Evolutionary conservation across 2,888 invertebrate species (phyloP).

Genomic region (Leucophora obtusa): DNA sequence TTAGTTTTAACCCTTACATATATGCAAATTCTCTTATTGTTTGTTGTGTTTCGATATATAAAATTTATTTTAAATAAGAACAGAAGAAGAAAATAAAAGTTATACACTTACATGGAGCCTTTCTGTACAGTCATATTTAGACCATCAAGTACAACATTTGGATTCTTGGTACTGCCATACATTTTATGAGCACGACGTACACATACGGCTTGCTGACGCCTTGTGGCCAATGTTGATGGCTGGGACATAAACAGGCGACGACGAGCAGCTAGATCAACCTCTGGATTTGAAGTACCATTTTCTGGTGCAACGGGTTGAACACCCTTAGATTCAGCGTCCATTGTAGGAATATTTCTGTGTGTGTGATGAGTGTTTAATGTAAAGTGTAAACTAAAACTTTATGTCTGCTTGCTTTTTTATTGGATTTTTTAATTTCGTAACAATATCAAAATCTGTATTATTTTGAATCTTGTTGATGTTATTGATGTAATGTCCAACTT

Average conservation of each 20-base stretch:
- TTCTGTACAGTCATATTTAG: constrained; percentile 95
- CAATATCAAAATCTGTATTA: constrained; percentile 8
- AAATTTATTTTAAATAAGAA: not conserved
- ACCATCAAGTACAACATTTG: constrained; percentile 90
- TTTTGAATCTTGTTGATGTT: constrained; percentile 8
- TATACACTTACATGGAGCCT: constrained; percentile 87
- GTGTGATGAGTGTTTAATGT: not conserved
- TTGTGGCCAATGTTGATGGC: constrained; percentile 84
- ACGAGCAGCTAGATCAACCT: constrained; percentile 79
- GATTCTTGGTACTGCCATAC: constrained; percentile 89
- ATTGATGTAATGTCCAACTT: constrained; percentile 1
- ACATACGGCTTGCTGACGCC: constrained; percentile 90
- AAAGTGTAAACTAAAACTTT: not conserved
- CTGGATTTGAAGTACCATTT: constrained; percentile 67
- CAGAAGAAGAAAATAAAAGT: constrained; percentile 4
- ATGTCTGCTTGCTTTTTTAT: constrained; percentile 1
- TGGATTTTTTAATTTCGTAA: constrained; percentile 26
- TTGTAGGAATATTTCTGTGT: constrained; percentile 62
- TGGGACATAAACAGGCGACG: constrained; percentile 82
- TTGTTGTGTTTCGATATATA: not conserved
- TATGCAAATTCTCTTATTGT: too few relatives aligned
- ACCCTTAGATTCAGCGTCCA: constrained; percentile 78
- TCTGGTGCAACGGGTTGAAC: constrained; percentile 74
- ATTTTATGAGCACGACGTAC: constrained; percentile 90
- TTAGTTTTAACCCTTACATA: too few relatives aligned